Percentiles rank a stretch among this genome's conserved stretches.
These are phyloP conservation scores for Anguilla megastoma DNA, from an alignment of 2,797 vertebrate species.

Conservation along the genomic window DNA sequence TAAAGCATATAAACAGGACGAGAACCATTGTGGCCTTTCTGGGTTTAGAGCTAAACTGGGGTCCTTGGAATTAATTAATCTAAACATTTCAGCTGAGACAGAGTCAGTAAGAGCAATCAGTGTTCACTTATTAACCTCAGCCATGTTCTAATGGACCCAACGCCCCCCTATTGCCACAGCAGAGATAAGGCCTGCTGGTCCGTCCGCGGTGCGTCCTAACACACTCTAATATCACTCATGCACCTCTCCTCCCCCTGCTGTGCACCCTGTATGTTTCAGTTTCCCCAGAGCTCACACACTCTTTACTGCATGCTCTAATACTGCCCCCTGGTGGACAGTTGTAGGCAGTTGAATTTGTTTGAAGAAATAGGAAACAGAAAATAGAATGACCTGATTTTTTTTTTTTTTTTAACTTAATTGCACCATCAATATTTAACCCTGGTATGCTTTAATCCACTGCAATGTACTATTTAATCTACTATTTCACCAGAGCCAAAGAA, in stretches of 20 bases:
- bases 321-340: constrained; percentile 39
- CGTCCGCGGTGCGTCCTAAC: background rate
- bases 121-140: background rate
- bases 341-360: background rate
- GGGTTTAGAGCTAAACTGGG: background rate
- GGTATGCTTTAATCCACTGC: no score
- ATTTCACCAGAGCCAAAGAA: no score
- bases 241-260: constrained; percentile 2
- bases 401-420: background rate
- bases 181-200: background rate
- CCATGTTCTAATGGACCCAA: background rate
- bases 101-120: background rate
- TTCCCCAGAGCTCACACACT: constrained; percentile 8
- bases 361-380: background rate
- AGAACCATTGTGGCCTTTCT: background rate
- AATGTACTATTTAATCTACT: no score
- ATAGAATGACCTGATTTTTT: background rate
- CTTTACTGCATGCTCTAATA: background rate
- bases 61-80: background rate
- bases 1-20: no score
- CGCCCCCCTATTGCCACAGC: background rate
- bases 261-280: constrained; percentile 35
- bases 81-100: background rate
- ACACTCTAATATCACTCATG: background rate
- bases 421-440: background rate